Percentiles rank a stretch among this genome's conserved stretches.
phyloP scores from a whole-genome alignment of 2,888 invertebrate genomes.

The Antitype chi region DNA sequence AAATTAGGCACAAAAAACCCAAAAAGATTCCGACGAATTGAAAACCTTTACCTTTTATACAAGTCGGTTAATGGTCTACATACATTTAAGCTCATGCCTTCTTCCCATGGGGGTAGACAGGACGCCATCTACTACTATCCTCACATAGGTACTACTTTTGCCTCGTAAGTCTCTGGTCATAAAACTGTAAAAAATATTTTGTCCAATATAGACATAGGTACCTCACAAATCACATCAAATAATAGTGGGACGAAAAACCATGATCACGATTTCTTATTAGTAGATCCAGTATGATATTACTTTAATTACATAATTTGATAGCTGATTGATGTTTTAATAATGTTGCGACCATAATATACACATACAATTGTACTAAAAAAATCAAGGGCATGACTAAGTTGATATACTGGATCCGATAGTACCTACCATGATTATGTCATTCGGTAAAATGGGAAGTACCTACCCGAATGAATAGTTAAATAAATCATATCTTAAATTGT shows the following conservation, averaged over 20 bases:
- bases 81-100: no score
- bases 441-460: constrained; percentile 26
- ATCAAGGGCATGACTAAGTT: constrained; percentile 42
- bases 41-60: background rate
- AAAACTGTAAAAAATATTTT: background rate
- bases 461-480: background rate
- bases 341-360: constrained; percentile 24
- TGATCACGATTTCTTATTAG: constrained; percentile 32
- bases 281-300: constrained; percentile 17
- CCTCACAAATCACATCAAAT: background rate
- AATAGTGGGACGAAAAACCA: constrained; percentile 31
- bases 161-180: no score
- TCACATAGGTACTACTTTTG: no score
- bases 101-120: no score
- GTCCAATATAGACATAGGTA: background rate
- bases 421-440: constrained; percentile 25
- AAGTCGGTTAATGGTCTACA: background rate
- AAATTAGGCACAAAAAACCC: background rate
- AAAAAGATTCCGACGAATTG: background rate
- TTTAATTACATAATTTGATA: constrained; percentile 33
- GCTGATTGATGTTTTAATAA: constrained; percentile 47
- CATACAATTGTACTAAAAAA: constrained; percentile 30
- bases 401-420: constrained; percentile 8
- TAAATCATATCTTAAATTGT: constrained; percentile 56
- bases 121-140: no score